Evolutionary conservation across 1,140 invertebrate genomes (phyloP), one percentile per base, ranked within the genome.

Genomic region (Drosophila neocordata): DNA sequence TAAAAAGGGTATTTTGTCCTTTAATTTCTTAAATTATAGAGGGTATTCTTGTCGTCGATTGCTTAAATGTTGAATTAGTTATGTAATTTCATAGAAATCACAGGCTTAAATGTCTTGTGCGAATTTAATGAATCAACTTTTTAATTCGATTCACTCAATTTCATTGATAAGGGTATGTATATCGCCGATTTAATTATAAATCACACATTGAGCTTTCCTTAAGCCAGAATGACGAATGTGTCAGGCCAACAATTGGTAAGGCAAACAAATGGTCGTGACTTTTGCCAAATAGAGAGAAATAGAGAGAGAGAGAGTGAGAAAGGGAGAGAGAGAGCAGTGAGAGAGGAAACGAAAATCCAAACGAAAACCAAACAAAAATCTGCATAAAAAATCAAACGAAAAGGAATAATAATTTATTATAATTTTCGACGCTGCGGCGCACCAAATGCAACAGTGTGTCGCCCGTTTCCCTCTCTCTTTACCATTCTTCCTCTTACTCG

Each of bases 351-450:
- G 27, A 2, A 27, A 24, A 62, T 44, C n/a, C 61, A 74, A 71
- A 55, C 60, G 64, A 59, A 80, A 72, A 74, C 48, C 63, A 78
- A 74, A 77, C 81, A 87, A 87, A 83, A 87, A 87, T 82, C 83
- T 73, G 82, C 82, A 87, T 87, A 87, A 87, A 48, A 81, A 87
- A 88, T 87, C 83, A 87, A 87, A 87, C 83, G 71, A 78, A 81
- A 87, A 82, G 82, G 78, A 87, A 87, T 87, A 87, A 87, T 87
- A 87, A 87, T 82, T 88, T 87, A 87, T 87, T 87, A 87, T 88
- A 87, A 87, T 87, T 88, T 79, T 13, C 59, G 24, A 52, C 55
- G 51, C 55, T 58, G n/a, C 51, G 58, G 71, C 51, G n/a, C n/a
- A 15, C 11, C 15, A 48, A 74, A 70, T 77, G 74, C 74, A 77